phyloP scores from a whole-genome alignment of 2,113 vertebrate species.

The Hyla sarda region DNA sequence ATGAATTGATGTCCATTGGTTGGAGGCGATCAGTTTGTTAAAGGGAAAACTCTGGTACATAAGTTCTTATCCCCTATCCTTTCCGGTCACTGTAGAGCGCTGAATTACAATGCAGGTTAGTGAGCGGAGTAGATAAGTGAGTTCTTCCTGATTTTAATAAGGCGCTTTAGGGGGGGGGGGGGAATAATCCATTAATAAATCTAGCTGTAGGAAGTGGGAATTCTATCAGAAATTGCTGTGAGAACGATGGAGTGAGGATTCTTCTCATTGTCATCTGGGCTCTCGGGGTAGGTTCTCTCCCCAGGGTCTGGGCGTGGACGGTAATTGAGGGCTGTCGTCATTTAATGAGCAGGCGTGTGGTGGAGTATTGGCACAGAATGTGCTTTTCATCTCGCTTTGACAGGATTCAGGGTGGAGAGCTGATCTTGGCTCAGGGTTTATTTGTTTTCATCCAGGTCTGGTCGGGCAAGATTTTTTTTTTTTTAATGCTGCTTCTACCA shows the following conservation, averaged over 20 bases:
- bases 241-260: neutral
- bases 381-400: constrained; percentile 53
- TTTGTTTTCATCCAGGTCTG: constrained; percentile 42
- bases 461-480: constrained; percentile 54
- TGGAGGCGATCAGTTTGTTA: too few species aligned
- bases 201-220: neutral
- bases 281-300: too few species aligned
- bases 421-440: constrained; percentile 56
- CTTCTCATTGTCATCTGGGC: neutral
- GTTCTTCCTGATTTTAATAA: neutral
- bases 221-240: neutral
- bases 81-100: too few species aligned
- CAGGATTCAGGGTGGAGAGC: constrained; percentile 55
- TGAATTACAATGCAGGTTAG: too few species aligned
- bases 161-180: too few species aligned
- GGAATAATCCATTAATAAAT: neutral
- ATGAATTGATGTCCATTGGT: too few species aligned
- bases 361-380: constrained; percentile 52
- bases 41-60: too few species aligned
- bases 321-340: constrained; percentile 49
- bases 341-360: constrained; percentile 56
- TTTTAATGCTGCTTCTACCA: constrained; percentile 16
- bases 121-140: neutral
- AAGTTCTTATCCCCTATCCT: too few species aligned
- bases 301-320: constrained; percentile 8